Conservation (phyloP, 2,113 vertebrate genomes). For the Saccopteryx bilineata region DNA sequence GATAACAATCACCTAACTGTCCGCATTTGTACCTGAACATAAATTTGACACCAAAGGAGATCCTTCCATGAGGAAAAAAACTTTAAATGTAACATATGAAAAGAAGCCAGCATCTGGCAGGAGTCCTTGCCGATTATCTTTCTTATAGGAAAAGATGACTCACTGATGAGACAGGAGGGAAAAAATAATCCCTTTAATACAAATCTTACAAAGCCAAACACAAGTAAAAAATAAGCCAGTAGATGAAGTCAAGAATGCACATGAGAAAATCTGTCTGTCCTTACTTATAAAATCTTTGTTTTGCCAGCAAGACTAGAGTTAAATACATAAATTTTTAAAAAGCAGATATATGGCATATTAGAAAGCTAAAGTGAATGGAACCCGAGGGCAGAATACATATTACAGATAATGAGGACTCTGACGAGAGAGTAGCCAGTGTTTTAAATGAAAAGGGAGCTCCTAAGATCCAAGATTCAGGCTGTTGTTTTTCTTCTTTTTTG, state of each 20-base stretch:
- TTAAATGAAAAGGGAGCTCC: background rate
- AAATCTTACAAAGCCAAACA: background rate
- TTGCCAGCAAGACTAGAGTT: background rate
- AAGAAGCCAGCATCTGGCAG: background rate
- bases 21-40: constrained; percentile 5
- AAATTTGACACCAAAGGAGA: background rate
- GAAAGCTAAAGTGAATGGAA: background rate
- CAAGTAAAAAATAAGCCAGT: constrained; percentile 20
- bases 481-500: background rate
- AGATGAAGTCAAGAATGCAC: background rate
- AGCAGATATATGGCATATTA: background rate
- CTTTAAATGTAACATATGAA: background rate
- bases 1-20: background rate
- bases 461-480: background rate
- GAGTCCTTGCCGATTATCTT: background rate
- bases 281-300: background rate
- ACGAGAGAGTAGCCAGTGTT: background rate
- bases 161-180: background rate
- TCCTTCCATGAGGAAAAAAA: constrained; percentile 22
- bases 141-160: background rate
- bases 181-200: background rate
- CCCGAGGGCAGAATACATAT: background rate
- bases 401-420: background rate
- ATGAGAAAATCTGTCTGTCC: background rate
- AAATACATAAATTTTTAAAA: background rate